Conservation (phyloP, 2,888 invertebrate genomes). For the Abrostola tripartita region DNA sequence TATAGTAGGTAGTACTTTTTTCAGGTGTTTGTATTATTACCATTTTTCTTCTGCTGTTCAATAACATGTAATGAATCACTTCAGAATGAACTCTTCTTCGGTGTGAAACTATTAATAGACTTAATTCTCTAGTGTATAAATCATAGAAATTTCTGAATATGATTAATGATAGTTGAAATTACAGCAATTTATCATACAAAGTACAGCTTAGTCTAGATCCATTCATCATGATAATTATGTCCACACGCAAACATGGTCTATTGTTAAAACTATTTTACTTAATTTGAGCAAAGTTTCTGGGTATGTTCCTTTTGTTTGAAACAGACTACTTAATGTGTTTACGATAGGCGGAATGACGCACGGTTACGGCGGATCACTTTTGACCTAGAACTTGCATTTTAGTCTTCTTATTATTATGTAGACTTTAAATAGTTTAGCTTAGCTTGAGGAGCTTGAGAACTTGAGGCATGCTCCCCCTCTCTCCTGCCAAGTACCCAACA, state of each 20-base stretch:
- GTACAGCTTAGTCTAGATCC: conserved; percentile 37
- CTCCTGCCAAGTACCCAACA: too few species aligned
- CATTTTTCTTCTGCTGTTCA: too few species aligned
- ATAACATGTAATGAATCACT: too few species aligned
- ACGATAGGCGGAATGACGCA: conserved; percentile 5
- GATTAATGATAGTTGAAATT: conserved; percentile 46
- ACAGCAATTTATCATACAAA: conserved; percentile 32
- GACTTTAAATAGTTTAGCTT: neutral
- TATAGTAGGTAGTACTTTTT: too few species aligned
- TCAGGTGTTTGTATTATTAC: too few species aligned
- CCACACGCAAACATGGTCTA: conserved; percentile 48
- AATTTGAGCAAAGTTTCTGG: conserved; percentile 23
- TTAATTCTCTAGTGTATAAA: conserved; percentile 17
- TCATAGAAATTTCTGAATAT: conserved; percentile 26
- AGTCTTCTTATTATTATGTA: neutral
- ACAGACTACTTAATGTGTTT: conserved; percentile 12
- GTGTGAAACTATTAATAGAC: neutral
- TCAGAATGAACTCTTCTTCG: neutral
- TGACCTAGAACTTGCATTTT: neutral
- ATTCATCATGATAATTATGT: conserved; percentile 50
- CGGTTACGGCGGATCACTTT: neutral
- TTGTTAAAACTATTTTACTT: conserved; percentile 45
- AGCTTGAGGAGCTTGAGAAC: too few species aligned
- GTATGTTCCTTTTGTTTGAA: neutral
- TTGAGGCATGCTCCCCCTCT: too few species aligned